Conservation (phyloP, 2,797 vertebrate genomes). For the Meriones psammophilus region DNA sequence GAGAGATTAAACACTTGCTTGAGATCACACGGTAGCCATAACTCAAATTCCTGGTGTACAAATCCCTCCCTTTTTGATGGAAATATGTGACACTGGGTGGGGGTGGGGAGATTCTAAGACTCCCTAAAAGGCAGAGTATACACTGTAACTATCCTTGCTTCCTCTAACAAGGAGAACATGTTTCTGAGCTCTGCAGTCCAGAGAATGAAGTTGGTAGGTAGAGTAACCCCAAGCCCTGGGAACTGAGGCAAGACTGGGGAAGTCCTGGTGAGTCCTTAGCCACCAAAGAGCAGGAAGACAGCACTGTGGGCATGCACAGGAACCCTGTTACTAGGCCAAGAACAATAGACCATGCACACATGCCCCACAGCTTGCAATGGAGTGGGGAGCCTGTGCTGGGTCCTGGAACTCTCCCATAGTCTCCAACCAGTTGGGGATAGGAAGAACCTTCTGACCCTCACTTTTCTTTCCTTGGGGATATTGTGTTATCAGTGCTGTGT, state of each 20-base stretch:
- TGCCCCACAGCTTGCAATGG: rapidly evolving
- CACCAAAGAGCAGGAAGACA: background rate
- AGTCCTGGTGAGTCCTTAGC: background rate
- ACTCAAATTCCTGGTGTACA: background rate
- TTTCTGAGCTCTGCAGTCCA: background rate
- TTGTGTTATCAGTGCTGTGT: conserved; percentile 25
- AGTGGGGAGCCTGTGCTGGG: background rate
- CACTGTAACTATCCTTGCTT: background rate
- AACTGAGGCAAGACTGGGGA: background rate
- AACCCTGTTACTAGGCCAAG: too few species aligned
- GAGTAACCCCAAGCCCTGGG: background rate
- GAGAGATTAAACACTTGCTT: background rate
- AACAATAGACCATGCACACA: rapidly evolving
- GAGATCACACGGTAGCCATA: background rate
- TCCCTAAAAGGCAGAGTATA: background rate
- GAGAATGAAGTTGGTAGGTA: background rate
- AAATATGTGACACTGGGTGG: background rate
- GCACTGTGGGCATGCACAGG: rapidly evolving
- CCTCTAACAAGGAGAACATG: background rate
- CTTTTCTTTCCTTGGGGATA: conserved; percentile 19
- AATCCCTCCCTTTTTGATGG: background rate
- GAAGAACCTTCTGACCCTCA: background rate
- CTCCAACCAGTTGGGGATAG: background rate
- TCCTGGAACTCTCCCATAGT: background rate
- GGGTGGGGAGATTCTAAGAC: background rate